phyloP scores from a whole-genome alignment of 2,113 vertebrate genomes.

The Delphinus delphis region DNA sequence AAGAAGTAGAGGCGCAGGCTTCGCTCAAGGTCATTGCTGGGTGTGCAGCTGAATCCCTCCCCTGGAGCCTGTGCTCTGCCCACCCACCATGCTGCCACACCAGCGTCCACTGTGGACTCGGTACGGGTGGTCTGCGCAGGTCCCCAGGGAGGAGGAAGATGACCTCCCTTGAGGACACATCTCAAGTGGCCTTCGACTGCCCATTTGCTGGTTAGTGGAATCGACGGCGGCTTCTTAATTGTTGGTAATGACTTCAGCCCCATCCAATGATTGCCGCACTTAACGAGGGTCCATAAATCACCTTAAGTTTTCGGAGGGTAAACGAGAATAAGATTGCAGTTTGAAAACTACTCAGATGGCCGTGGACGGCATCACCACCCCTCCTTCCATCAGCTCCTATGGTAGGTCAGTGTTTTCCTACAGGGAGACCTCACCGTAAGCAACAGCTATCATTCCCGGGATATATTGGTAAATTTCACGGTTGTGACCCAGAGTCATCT shows the following conservation, averaged over 20 bases:
- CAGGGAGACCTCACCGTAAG: accelerated
- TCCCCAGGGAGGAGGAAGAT: not conserved
- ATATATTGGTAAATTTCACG: accelerated
- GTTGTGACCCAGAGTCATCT: too few relatives aligned
- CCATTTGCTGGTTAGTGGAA: not conserved
- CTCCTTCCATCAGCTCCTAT: accelerated
- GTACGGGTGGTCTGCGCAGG: accelerated
- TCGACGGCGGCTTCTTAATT: not conserved
- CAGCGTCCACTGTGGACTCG: accelerated
- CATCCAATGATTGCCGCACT: not conserved
- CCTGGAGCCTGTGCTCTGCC: accelerated
- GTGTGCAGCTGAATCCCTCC: not conserved
- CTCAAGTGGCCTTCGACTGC: not conserved
- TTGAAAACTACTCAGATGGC: not conserved
- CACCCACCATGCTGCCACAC: accelerated
- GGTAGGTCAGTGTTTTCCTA: accelerated
- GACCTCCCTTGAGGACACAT: not conserved
- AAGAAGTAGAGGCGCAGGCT: accelerated
- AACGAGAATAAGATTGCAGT: accelerated
- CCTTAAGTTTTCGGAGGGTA: accelerated
- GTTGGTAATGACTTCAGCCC: not conserved
- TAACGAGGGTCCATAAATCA: not conserved
- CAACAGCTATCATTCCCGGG: accelerated
- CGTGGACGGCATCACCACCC: accelerated
- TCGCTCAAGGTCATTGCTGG: too few relatives aligned